Conservation (phyloP, 2,888 invertebrate genomes). For the Xylota sylvarum region DNA sequence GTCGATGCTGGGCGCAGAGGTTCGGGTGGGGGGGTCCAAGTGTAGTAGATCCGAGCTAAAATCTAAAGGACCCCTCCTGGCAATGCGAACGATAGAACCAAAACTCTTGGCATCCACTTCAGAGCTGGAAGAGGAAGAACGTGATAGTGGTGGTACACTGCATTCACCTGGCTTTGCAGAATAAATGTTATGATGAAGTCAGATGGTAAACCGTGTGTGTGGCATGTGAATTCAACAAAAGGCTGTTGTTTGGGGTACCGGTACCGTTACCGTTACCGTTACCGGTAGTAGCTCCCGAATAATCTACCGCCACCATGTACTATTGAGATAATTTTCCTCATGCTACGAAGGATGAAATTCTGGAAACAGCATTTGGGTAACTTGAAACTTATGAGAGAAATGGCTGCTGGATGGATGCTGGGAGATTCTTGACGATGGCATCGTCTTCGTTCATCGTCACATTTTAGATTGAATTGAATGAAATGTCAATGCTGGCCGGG, state of each 20-base stretch:
- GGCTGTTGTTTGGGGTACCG: slow-evolving; percentile 63
- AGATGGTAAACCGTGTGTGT: slow-evolving; percentile 53
- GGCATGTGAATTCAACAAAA: slow-evolving; percentile 74
- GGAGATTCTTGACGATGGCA: slow-evolving; percentile 47
- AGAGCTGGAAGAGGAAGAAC: slow-evolving; percentile 74
- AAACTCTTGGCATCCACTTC: slow-evolving; percentile 75
- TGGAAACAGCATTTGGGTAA: slow-evolving; percentile 10
- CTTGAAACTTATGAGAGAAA: slow-evolving; percentile 32
- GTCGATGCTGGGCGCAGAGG: neutral
- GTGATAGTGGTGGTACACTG: slow-evolving; percentile 40
- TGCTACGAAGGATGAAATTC: slow-evolving; percentile 8
- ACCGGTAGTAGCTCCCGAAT: slow-evolving; percentile 62
- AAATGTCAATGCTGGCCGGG: slow-evolving; percentile 78
- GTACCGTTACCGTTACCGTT: slow-evolving; percentile 15
- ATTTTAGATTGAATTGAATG: slow-evolving; percentile 78
- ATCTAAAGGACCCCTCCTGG: slow-evolving; percentile 70
- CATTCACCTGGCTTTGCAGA: slow-evolving; percentile 59
- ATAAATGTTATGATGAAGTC: slow-evolving; percentile 72
- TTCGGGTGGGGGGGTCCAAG: slow-evolving; percentile 40
- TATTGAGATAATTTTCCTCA: slow-evolving; percentile 67
- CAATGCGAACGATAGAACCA: slow-evolving; percentile 73
- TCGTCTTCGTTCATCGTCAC: slow-evolving; percentile 67
- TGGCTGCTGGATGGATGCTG: slow-evolving; percentile 18
- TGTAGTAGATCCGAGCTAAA: slow-evolving; percentile 70
- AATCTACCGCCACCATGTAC: slow-evolving; percentile 61